Base-by-base conservation (phyloP, 2,888 invertebrate species). In the Calephelis perditalis region DNA sequence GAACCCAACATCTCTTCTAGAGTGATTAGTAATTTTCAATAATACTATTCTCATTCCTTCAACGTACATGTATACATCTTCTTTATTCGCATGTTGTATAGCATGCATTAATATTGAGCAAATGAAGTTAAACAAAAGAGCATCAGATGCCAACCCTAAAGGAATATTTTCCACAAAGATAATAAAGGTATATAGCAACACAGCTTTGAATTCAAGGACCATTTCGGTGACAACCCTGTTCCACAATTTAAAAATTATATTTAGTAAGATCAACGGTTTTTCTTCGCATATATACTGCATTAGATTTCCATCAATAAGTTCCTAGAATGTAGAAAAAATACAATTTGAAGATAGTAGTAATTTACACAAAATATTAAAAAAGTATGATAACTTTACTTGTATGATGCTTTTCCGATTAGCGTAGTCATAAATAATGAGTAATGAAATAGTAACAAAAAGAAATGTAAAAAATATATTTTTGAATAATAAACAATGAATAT, bases 111-210 rank as follows among this genome's bases (percentile, higher is more conserved):
- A 74, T 60, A 88, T 91, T 65, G 91, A 87, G 59, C 91, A 87
- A 7, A 92, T 81, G 68, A 92, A 94, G 68, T 92, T 89, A 47
- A 92, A 83, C 11, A 94, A 73, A 67, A 92, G 93, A 0, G 84
- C 78, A 7, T 91, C 89, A n/a, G 93, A 84, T 1, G 81, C 70
- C 56, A 83, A 73, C 6, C 79, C 74, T n/a, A 82, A 69, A 0
- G 88, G 81, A 1, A 91, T 71, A 45, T 89, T 74, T 35, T 89
- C 78, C 8, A 91, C 77, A 65, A 94, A 91, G 2, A 86, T 88
- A 5, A 91, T 73, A 67, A 92, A 94, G 0, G 92, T 88, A 70
- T 94, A 91, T 47, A 95, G 81, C 11, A 86, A 81, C 60, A 91
- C 75, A 1, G 92, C 71, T 76, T 92, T 93, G 52, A 91, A 86